These are phyloP conservation scores for Iselma pallidipennis DNA, from an alignment of 2,888 invertebrate genomes.

Conservation along the genomic window DNA sequence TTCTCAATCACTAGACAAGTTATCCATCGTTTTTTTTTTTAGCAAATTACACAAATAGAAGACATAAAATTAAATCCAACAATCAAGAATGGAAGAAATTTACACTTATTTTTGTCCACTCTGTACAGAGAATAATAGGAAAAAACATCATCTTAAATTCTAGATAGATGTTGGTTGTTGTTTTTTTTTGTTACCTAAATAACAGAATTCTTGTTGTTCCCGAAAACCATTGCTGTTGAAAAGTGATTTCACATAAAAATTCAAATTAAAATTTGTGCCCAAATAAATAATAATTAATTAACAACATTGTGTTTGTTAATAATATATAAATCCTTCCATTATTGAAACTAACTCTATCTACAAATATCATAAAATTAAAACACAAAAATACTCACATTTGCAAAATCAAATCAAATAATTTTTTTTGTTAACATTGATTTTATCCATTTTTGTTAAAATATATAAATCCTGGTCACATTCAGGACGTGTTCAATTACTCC, in stretches of 20 bases:
- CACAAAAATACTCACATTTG: neutral
- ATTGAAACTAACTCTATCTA: constrained; percentile 6
- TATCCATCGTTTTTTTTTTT: neutral
- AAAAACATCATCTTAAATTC: neutral
- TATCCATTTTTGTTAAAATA: neutral
- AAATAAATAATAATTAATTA: neutral
- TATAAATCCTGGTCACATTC: constrained; percentile 23
- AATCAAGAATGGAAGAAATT: constrained; percentile 11
- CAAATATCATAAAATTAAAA: neutral
- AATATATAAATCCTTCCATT: constrained; percentile 7
- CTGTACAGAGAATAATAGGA: neutral
- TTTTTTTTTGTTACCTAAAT: constrained; percentile 3
- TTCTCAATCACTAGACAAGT: constrained; percentile 9
- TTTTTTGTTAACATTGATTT: constrained; percentile 4
- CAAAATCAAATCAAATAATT: constrained; percentile 10
- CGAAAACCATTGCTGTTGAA: constrained; percentile 20
- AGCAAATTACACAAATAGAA: neutral
- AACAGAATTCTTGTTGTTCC: constrained; percentile 19
- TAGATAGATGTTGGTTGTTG: neutral
- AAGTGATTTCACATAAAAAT: neutral
- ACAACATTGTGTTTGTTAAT: neutral
- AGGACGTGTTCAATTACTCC: constrained; percentile 21
- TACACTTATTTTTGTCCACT: constrained; percentile 4
- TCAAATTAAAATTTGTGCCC: neutral
- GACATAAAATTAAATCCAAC: neutral